Conservation (phyloP, 2,113 vertebrate genomes). For the Burhinus oedicnemus region DNA sequence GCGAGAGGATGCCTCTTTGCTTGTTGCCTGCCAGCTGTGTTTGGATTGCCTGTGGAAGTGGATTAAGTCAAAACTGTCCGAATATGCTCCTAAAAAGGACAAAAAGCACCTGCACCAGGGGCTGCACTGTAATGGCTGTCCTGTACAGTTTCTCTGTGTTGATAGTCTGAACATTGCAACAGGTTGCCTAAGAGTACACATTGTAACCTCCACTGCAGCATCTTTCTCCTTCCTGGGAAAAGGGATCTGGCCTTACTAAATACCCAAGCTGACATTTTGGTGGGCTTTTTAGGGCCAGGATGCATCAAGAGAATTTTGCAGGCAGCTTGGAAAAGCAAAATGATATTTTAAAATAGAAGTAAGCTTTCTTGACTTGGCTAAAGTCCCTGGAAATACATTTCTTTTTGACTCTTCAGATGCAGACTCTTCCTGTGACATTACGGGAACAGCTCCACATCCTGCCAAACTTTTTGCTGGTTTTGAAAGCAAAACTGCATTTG, state of each 20-base stretch:
- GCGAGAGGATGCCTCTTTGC: not conserved
- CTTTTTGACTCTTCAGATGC: not conserved
- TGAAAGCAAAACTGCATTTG: not conserved
- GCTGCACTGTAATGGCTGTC: not conserved
- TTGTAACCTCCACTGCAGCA: not conserved
- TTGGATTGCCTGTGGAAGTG: not conserved
- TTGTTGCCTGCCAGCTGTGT: not conserved
- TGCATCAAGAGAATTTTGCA: not conserved
- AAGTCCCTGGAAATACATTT: conserved; percentile 7
- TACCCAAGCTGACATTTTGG: not conserved
- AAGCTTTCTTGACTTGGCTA: conserved; percentile 10
- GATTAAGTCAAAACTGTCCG: not conserved
- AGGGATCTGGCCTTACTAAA: not conserved
- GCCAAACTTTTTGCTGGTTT: not conserved
- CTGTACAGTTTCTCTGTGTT: not conserved
- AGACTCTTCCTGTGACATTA: not conserved
- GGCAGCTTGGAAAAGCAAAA: not conserved
- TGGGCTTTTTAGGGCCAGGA: not conserved
- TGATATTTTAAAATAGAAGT: conserved; percentile 14
- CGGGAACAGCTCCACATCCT: not conserved
- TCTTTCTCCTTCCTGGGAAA: not conserved
- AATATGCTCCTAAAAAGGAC: not conserved
- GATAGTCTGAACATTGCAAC: not conserved
- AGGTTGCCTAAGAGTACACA: not conserved
- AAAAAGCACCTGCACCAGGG: not conserved